Conservation (phyloP, 1,140 invertebrate genomes). For the Lycorma delicatula region DNA sequence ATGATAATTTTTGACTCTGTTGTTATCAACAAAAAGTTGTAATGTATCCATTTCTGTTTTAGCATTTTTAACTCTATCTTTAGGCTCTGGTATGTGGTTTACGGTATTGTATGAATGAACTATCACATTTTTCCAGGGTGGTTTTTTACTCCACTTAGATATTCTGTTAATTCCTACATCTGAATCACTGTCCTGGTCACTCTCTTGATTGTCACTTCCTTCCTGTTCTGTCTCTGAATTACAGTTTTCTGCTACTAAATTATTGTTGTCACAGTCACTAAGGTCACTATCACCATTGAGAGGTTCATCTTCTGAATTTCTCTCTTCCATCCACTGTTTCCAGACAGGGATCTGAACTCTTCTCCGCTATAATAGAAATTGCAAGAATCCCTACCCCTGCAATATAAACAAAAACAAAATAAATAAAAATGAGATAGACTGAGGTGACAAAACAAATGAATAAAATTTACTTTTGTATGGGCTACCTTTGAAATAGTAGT, state of each 20-base stretch:
- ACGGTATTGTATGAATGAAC: neutral
- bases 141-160: neutral
- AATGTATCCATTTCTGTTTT: slow-evolving; percentile 12
- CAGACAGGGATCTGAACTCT: too few relatives aligned
- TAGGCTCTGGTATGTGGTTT: slow-evolving; percentile 5
- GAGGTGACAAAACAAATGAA: too few relatives aligned
- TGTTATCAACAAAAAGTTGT: slow-evolving; percentile 14
- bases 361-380: too few relatives aligned
- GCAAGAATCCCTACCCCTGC: too few relatives aligned
- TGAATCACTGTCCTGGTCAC: neutral
- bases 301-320: neutral
- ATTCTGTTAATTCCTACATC: neutral
- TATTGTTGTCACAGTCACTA: neutral
- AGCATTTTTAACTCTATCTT: slow-evolving; percentile 8
- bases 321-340: neutral
- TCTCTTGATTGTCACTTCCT: neutral
- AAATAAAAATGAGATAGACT: too few relatives aligned
- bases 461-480: too few relatives aligned
- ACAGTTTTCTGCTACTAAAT: neutral
- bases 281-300: neutral
- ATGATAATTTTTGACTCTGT: slow-evolving; percentile 15
- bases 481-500: too few relatives aligned
- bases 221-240: neutral
- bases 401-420: too few relatives aligned
- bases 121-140: neutral